phyloP scores from a whole-genome alignment of 1,140 invertebrate species.

The Macrotrachela quadricornifera region DNA sequence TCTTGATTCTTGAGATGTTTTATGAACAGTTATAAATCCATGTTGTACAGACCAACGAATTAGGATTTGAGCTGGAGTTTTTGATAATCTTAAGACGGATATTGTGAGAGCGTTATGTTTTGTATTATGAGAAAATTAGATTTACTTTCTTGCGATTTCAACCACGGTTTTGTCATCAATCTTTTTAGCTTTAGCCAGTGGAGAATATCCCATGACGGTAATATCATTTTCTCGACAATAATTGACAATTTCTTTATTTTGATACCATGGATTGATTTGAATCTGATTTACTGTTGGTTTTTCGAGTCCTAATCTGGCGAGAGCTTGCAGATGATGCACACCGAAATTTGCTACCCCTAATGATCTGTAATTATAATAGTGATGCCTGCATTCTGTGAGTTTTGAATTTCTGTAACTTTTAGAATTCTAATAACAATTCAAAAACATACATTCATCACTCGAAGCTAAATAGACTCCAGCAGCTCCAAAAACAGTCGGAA shows the following conservation, averaged over 20 bases:
- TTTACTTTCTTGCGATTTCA: constrained; percentile 14
- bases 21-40: constrained; percentile 18
- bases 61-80: constrained; percentile 13
- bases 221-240: constrained; percentile 17
- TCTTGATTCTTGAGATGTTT: constrained; percentile 4
- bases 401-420: too few species aligned
- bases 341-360: constrained; percentile 22
- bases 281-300: constrained; percentile 20
- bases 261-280: constrained; percentile 18
- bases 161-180: constrained; percentile 12
- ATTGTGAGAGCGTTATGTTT: too few species aligned
- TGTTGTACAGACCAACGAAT: constrained; percentile 17
- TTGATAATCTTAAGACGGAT: neutral
- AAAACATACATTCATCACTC: too few species aligned
- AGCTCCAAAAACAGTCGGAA: too few species aligned
- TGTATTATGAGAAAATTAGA: too few species aligned
- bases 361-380: constrained; percentile 14
- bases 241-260: constrained; percentile 14
- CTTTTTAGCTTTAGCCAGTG: constrained; percentile 14
- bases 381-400: too few species aligned
- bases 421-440: too few species aligned
- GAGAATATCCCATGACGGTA: constrained; percentile 18
- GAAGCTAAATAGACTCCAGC: too few species aligned
- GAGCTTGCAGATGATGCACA: constrained; percentile 15
- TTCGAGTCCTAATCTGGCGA: constrained; percentile 13